Conservation (phyloP, 2,113 vertebrate species). For the Neolamprologus sp. region DNA sequence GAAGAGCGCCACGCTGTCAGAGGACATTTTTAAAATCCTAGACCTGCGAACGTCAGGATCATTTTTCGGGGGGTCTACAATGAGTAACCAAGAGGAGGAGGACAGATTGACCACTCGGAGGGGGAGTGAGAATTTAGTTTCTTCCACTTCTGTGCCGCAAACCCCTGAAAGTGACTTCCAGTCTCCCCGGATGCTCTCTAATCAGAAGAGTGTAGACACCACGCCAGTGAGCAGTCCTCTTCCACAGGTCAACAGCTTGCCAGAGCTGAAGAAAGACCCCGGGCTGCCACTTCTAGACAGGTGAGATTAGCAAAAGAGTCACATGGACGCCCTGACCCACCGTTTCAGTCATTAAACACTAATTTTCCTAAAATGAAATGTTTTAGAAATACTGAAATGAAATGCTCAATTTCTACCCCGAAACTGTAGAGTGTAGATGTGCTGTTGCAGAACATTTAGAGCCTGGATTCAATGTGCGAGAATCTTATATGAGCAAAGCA, state of each 20-base stretch:
- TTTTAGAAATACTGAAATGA: not conserved
- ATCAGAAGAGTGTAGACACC: not conserved
- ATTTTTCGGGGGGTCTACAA: not conserved
- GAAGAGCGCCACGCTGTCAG: constrained; percentile 78
- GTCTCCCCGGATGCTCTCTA: not conserved
- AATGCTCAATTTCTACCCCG: not conserved
- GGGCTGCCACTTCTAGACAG: constrained; percentile 22
- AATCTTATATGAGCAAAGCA: not conserved
- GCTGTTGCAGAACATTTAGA: not conserved
- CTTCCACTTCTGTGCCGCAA: not conserved
- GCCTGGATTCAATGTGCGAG: not conserved
- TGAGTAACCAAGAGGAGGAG: constrained; percentile 28
- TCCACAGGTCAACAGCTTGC: constrained; percentile 4
- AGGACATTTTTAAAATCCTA: constrained; percentile 78
- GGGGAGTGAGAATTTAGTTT: constrained; percentile 30
- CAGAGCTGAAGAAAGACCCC: not conserved
- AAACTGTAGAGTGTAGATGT: not conserved
- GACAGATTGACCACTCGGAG: not conserved
- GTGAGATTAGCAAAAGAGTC: constrained; percentile 24
- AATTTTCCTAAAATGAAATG: not conserved
- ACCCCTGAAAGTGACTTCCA: not conserved
- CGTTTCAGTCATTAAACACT: accelerated
- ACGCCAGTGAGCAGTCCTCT: not conserved
- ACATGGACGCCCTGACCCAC: not conserved
- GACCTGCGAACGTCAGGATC: constrained; percentile 65